These are phyloP conservation scores for Bombus ignitus DNA, from an alignment of 1,140 invertebrate species.

Conservation along the genomic window DNA sequence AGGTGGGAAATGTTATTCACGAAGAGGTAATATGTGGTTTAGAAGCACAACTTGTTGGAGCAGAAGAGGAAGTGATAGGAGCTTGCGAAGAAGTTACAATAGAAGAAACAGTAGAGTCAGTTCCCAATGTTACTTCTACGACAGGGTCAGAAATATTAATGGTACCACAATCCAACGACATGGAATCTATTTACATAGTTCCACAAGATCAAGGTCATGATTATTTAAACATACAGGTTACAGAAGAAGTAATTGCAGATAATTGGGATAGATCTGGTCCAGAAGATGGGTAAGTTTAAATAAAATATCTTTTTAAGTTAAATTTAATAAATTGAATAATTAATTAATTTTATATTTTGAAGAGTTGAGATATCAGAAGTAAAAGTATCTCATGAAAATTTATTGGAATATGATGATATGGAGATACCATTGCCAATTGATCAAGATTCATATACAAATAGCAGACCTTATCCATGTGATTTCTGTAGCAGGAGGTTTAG, in stretches of 20 bases:
- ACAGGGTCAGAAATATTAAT: conserved; percentile 76
- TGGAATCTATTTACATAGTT: conserved; percentile 81
- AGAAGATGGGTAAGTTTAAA: conserved; percentile 85
- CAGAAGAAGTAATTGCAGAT: conserved; percentile 90
- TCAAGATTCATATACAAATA: conserved; percentile 91
- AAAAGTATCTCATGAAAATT: conserved; percentile 82
- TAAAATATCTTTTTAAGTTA: conserved; percentile 14
- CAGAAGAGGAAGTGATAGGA: conserved; percentile 79
- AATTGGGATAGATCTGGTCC: conserved; percentile 89
- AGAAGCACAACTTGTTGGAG: conserved; percentile 79
- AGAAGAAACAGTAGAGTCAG: conserved; percentile 82
- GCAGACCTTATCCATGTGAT: conserved; percentile 92
- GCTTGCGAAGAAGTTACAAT: conserved; percentile 81
- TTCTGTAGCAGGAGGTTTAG: conserved; percentile 91
- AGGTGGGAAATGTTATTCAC: conserved; percentile 83
- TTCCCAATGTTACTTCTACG: conserved; percentile 78
- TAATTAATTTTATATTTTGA: conserved; percentile 21
- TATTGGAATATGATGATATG: conserved; percentile 86
- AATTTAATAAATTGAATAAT: background rate
- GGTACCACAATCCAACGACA: conserved; percentile 78
- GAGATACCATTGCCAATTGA: conserved; percentile 90
- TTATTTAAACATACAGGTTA: conserved; percentile 86
- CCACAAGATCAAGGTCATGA: conserved; percentile 81
- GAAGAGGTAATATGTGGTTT: conserved; percentile 87
- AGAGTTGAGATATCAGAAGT: conserved; percentile 86